phyloP scores from a whole-genome alignment of 2,888 invertebrate genomes.

The Isotomurus palustris region DNA sequence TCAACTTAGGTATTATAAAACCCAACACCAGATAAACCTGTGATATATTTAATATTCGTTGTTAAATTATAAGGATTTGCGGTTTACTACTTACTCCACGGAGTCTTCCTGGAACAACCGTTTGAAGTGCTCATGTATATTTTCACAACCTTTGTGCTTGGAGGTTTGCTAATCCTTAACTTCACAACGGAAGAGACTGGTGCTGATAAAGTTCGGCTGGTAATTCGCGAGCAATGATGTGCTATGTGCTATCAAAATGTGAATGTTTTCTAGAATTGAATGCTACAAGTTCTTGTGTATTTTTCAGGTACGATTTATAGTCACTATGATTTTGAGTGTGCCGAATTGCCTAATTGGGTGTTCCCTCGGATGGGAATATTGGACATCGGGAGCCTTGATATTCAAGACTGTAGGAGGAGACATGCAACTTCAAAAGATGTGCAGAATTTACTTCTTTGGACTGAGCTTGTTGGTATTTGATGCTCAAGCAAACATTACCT shows the following conservation, averaged over 20 bases:
- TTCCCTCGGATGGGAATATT: constrained; percentile 33
- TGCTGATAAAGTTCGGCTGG: constrained; percentile 14
- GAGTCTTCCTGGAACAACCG: constrained; percentile 41
- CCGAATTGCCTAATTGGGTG: constrained; percentile 23
- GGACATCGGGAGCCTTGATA: constrained; percentile 35
- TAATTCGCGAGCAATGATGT: constrained; percentile 10
- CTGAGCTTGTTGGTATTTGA: constrained; percentile 38
- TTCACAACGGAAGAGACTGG: constrained; percentile 18
- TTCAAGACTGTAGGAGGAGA: constrained; percentile 43
- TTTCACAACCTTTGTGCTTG: constrained; percentile 32
- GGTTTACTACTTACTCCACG: constrained; percentile 41
- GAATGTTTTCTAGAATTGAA: background rate
- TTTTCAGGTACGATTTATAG: constrained; percentile 31
- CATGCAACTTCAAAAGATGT: constrained; percentile 39
- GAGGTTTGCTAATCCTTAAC: constrained; percentile 35
- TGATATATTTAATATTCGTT: background rate
- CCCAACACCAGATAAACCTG: background rate
- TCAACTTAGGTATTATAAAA: constrained; percentile 27
- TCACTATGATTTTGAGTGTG: constrained; percentile 29
- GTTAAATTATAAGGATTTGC: constrained; percentile 31
- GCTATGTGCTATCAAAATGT: background rate
- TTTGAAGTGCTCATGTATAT: constrained; percentile 39
- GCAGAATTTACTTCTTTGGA: constrained; percentile 33
- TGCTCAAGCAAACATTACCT: constrained; percentile 35
- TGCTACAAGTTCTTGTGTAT: too few species aligned